These are phyloP conservation scores for Tor tambroides DNA, from an alignment of 2,113 vertebrate species.

Conservation along the genomic window DNA sequence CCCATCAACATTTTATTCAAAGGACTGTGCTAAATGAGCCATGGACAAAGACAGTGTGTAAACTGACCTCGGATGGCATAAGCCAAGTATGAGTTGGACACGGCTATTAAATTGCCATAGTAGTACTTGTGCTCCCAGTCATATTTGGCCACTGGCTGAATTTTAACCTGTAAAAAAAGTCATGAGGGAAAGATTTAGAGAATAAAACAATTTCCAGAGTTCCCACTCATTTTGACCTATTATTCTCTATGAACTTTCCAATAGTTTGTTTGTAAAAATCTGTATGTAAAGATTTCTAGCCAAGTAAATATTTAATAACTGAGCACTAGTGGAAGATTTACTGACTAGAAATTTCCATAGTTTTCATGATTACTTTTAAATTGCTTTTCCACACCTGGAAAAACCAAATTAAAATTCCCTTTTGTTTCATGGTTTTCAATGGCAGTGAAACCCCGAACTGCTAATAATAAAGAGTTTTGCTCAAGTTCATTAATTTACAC, in stretches of 20 bases:
- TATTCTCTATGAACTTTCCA: not conserved
- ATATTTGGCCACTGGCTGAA: conserved; percentile 96
- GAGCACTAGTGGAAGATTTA: not conserved
- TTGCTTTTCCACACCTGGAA: not conserved
- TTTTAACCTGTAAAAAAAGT: conserved; percentile 88
- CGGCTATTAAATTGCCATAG: conserved; percentile 94
- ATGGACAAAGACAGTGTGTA: not conserved
- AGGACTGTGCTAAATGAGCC: not conserved
- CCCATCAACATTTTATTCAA: not conserved
- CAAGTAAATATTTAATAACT: not conserved
- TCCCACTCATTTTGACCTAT: not conserved
- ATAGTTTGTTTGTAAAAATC: not conserved
- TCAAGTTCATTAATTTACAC: conserved; percentile 37
- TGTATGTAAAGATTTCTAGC: not conserved
- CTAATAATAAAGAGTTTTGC: not conserved
- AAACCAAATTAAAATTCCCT: not conserved
- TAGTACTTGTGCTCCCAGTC: conserved; percentile 99
- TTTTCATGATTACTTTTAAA: not conserved
- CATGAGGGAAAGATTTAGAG: conserved; percentile 35
- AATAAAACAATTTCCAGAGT: not conserved
- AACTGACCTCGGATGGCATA: conserved; percentile 94
- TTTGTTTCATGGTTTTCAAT: not conserved
- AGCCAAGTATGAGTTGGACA: conserved; percentile 94
- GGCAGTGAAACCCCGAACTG: not conserved
- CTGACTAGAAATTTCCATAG: not conserved